A percentile compares a stretch with the other conserved stretches of the same genome.
These are phyloP conservation scores for Erythrolamprus reginae DNA, from an alignment of 2,113 vertebrate genomes.

Conservation along the genomic window DNA sequence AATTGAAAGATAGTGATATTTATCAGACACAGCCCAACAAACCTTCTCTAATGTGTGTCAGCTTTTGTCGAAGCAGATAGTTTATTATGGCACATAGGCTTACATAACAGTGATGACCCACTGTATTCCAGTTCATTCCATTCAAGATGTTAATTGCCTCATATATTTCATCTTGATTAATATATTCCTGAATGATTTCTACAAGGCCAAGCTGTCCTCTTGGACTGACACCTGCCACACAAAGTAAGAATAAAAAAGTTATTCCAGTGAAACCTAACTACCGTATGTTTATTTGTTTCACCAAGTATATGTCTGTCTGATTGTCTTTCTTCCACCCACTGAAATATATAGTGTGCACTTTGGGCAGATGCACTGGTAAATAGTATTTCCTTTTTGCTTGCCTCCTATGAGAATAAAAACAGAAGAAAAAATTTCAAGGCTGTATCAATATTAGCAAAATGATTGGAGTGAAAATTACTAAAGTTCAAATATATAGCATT, in stretches of 20 bases:
- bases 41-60: constrained; percentile 84
- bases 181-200: constrained; percentile 83
- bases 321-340: background rate
- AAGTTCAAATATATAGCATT: too few species aligned
- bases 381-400: too few species aligned
- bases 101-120: constrained; percentile 77
- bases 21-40: constrained; percentile 13
- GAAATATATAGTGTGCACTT: background rate
- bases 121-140: constrained; percentile 88
- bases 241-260: background rate
- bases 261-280: background rate
- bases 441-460: too few species aligned
- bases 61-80: constrained; percentile 86
- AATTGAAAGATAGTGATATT: constrained; percentile 4
- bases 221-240: constrained; percentile 77
- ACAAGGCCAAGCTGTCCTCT: constrained; percentile 73
- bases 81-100: constrained; percentile 82
- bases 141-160: constrained; percentile 83
- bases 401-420: too few species aligned
- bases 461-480: too few species aligned
- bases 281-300: background rate
- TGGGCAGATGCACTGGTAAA: background rate
- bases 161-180: constrained; percentile 74
- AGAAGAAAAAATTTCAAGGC: too few species aligned
- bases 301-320: background rate